Percentiles rank a stretch among this genome's conserved stretches.
These are phyloP conservation scores for Erpobdella octoculata DNA, from an alignment of 2,888 invertebrate species.

Conservation along the genomic window DNA sequence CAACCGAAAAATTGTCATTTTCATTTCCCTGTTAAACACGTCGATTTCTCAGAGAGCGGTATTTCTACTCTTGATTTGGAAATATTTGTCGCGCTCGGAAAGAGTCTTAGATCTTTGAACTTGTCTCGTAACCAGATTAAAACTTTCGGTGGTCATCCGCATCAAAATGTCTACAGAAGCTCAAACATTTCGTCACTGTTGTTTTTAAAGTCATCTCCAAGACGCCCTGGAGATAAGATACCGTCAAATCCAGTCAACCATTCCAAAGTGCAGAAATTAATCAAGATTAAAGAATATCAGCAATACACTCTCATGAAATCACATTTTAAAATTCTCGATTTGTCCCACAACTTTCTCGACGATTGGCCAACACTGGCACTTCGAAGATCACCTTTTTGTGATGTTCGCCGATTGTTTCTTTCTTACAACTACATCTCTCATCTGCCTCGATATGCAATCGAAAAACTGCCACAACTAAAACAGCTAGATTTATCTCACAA, in stretches of 20 bases:
- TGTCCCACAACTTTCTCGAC: not conserved
- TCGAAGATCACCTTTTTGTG: not conserved
- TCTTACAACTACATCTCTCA: not conserved
- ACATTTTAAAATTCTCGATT: not conserved
- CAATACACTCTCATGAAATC: too few relatives aligned
- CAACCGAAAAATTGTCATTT: constrained; percentile 4
- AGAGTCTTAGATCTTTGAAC: not conserved
- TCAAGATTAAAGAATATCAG: too few relatives aligned
- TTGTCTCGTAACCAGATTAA: too few relatives aligned
- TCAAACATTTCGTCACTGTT: too few relatives aligned
- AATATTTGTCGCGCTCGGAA: not conserved
- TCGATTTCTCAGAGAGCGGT: not conserved
- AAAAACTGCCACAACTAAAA: not conserved
- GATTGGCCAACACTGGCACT: not conserved
- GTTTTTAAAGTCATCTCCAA: too few relatives aligned
- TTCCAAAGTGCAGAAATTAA: too few relatives aligned
- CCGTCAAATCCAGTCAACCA: too few relatives aligned
- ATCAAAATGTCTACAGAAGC: too few relatives aligned
- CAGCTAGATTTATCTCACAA: constrained; percentile 1
- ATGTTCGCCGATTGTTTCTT: not conserved
- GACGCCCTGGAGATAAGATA: too few relatives aligned
- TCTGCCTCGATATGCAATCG: not conserved
- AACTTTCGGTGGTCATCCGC: too few relatives aligned
- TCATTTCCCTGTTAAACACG: not conserved
- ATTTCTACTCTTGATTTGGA: not conserved